These are phyloP conservation scores for Rhodeus uyekii DNA, from an alignment of 2,797 vertebrate species.

Conservation along the genomic window DNA sequence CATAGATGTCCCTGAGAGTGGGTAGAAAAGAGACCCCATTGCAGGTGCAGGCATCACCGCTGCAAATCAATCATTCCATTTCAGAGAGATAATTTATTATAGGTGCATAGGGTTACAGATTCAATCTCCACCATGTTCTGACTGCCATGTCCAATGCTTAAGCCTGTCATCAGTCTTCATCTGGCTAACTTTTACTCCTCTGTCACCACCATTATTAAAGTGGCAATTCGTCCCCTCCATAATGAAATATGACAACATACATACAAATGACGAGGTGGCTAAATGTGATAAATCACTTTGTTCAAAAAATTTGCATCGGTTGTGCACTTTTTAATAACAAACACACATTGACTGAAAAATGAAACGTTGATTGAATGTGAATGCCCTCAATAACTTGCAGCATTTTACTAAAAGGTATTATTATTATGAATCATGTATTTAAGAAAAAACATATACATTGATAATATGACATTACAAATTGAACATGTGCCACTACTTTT, in stretches of 20 bases:
- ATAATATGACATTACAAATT: not conserved
- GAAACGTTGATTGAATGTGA: conserved; percentile 54
- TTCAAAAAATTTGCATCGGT: conserved; percentile 78
- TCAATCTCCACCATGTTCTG: conserved; percentile 88
- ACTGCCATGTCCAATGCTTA: conserved; percentile 85
- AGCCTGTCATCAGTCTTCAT: conserved; percentile 96
- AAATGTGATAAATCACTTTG: conserved; percentile 91
- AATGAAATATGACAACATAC: conserved; percentile 94
- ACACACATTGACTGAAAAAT: conserved; percentile 63
- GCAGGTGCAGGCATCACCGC: conserved; percentile 79
- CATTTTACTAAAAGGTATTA: not conserved
- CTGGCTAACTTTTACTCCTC: conserved; percentile 75
- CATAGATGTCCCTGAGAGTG: conserved; percentile 49
- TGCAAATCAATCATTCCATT: conserved; percentile 97
- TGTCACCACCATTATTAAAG: conserved; percentile 88
- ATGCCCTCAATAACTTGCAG: conserved; percentile 39
- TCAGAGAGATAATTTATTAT: conserved; percentile 95
- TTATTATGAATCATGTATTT: not conserved
- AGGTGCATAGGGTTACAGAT: conserved; percentile 89
- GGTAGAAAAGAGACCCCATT: conserved; percentile 76
- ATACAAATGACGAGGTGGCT: conserved; percentile 83
- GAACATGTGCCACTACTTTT: not conserved
- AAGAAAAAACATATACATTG: not conserved
- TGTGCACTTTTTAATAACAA: conserved; percentile 69
- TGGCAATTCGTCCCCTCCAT: conserved; percentile 87